phyloP scores from a whole-genome alignment of 2,797 vertebrate genomes.

The Sebastes oblongus region DNA sequence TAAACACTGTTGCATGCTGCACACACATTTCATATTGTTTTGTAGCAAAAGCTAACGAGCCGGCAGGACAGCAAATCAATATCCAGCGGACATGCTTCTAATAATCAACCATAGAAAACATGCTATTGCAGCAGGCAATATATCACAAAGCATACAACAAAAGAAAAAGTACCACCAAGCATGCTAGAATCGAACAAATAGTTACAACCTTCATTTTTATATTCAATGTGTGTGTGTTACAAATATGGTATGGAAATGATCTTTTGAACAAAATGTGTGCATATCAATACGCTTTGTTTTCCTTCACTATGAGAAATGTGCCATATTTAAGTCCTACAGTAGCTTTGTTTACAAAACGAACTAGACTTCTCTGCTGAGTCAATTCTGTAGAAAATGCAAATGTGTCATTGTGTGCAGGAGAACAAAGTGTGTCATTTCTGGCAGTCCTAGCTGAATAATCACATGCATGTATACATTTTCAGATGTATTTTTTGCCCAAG shows the following conservation, averaged over 20 bases:
- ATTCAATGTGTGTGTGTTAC: neutral
- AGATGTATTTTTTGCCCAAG: slow-evolving; percentile 30
- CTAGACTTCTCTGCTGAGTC: slow-evolving; percentile 30
- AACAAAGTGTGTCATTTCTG: slow-evolving; percentile 24
- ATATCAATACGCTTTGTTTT: neutral
- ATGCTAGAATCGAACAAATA: neutral
- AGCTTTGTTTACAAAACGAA: neutral
- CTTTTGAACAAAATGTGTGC: neutral
- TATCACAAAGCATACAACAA: neutral
- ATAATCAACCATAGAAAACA: slow-evolving; percentile 16
- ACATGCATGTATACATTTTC: slow-evolving; percentile 36
- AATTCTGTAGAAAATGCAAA: slow-evolving; percentile 31
- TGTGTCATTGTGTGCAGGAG: slow-evolving; percentile 11
- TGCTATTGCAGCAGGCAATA: neutral
- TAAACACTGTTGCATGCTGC: slow-evolving; percentile 2
- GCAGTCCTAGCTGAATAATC: slow-evolving; percentile 33
- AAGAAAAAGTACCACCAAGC: neutral
- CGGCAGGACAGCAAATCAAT: slow-evolving; percentile 45
- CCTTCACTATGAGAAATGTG: neutral
- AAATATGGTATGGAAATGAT: neutral
- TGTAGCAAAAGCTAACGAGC: slow-evolving; percentile 5
- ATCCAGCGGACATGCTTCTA: slow-evolving; percentile 17
- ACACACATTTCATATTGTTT: slow-evolving; percentile 15
- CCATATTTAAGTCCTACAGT: neutral
- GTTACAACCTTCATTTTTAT: neutral